These are phyloP conservation scores for Chionis minor DNA, from an alignment of 2,113 vertebrate genomes.

Conservation along the genomic window DNA sequence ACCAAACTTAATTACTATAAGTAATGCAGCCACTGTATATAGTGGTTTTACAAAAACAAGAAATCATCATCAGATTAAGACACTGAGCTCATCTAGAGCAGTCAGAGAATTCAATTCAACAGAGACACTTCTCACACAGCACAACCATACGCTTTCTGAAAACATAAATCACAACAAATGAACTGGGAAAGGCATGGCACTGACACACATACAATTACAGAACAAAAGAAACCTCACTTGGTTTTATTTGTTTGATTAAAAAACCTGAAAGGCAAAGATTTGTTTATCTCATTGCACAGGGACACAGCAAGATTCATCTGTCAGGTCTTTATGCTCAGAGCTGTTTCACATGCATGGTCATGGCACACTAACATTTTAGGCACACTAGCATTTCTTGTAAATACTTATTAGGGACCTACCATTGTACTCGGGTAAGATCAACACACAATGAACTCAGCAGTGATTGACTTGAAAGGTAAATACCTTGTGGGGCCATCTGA, in stretches of 20 bases:
- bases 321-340: not conserved
- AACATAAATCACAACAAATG: constrained; percentile 19
- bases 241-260: constrained; percentile 12
- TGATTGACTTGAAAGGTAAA: not conserved
- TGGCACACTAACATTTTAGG: not conserved
- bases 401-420: not conserved
- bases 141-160: not conserved
- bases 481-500: not conserved
- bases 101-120: not conserved
- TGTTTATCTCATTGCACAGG: not conserved
- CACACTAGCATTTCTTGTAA: not conserved
- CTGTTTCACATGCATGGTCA: not conserved
- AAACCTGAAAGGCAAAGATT: not conserved
- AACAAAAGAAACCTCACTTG: not conserved
- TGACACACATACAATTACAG: not conserved
- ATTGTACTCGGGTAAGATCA: not conserved
- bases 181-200: not conserved
- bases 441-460: not conserved
- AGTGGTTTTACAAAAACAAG: not conserved
- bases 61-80: not conserved
- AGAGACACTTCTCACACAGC: not conserved
- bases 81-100: not conserved
- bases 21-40: not conserved
- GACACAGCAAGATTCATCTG: not conserved
- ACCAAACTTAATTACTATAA: not conserved